A percentile compares a stretch with the other conserved stretches of the same genome.
phyloP scores from a whole-genome alignment of 2,888 invertebrate genomes.

The Pandemis corylana region DNA sequence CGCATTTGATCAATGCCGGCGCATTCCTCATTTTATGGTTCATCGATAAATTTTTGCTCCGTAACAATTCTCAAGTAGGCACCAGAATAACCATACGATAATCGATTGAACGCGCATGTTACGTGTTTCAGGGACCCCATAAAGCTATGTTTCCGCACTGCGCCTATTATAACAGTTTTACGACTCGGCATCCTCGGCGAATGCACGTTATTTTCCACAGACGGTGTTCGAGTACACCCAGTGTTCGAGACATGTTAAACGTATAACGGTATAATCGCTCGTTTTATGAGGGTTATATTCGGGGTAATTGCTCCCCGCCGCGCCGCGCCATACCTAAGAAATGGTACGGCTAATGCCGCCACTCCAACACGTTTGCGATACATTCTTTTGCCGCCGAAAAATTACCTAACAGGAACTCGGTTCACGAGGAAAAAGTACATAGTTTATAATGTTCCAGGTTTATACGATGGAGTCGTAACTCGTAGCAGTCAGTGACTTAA shows the following conservation, averaged over 20 bases:
- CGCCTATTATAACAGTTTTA: conserved; percentile 79
- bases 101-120: conserved; percentile 75
- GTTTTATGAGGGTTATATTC: conserved; percentile 69
- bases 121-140: conserved; percentile 75
- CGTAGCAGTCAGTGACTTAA: conserved; percentile 30
- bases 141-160: conserved; percentile 78
- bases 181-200: conserved; percentile 69
- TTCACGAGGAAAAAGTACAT: conserved; percentile 31
- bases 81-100: conserved; percentile 73
- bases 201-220: conserved; percentile 63
- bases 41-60: conserved; percentile 71
- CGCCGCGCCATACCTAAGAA: conserved; percentile 55
- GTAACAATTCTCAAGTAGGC: conserved; percentile 65
- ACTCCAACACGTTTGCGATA: conserved; percentile 56
- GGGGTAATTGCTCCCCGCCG: conserved; percentile 65
- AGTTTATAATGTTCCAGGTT: conserved; percentile 29
- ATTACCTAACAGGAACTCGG: conserved; percentile 23
- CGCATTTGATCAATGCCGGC: conserved; percentile 66
- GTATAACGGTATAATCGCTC: conserved; percentile 69
- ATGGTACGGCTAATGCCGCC: conserved; percentile 56
- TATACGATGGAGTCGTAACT: conserved; percentile 32
- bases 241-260: conserved; percentile 66
- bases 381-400: conserved; percentile 49
- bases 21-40: conserved; percentile 65
- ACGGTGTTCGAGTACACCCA: conserved; percentile 62